Evolutionary conservation across 2,797 vertebrate genomes (phyloP), one percentile per base, ranked within the genome.

Genomic region (Pygocentrus nattereri): DNA sequence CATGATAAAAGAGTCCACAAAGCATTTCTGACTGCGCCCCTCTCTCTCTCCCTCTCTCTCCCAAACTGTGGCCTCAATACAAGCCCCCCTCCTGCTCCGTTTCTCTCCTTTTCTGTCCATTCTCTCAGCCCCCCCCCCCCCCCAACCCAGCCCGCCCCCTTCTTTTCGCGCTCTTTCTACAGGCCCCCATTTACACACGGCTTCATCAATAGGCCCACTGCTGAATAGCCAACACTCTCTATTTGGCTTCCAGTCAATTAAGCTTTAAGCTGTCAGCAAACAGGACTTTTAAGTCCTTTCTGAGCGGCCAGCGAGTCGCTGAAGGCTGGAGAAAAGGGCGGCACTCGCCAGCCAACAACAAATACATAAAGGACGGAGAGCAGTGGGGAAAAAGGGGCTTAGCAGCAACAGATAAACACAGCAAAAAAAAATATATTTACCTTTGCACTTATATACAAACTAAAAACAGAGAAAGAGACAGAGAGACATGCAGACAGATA

Each of bases 231-330:
- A 93, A 92, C 92, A 90, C 92, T 89, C 93, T 94, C 94, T 92
- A 92, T 95, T 95, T 95, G 93, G 93, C 94, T 94, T 95, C 92
- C 93, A 95, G 94, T 96, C 94, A 95, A 95, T 95, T 95, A 95
- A 94, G 94, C 94, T 94, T 94, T 95, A 95, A 95, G 94, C 95
- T 95, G 95, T 95, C 94, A 93, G 95, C 94, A 95, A 96, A 96
- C 94, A 95, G 92, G 93, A 94, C 94, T 95, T 94, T 93, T 93
- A 94, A 95, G 94, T 94, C 94, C 92, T 94, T 95, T 95, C 91
- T 87, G 93, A 93, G 92, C 90, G 90, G 85, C 93, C 87, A 89
- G 86, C 91, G 94, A 94, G 93, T 93, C 93, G 93, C 87, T 90
- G 90, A 94, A 93, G 94, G 93, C n/a, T 93, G 93, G 92, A 68